phyloP scores from a whole-genome alignment of 2,113 vertebrate species.

The Carassius carassius region DNA sequence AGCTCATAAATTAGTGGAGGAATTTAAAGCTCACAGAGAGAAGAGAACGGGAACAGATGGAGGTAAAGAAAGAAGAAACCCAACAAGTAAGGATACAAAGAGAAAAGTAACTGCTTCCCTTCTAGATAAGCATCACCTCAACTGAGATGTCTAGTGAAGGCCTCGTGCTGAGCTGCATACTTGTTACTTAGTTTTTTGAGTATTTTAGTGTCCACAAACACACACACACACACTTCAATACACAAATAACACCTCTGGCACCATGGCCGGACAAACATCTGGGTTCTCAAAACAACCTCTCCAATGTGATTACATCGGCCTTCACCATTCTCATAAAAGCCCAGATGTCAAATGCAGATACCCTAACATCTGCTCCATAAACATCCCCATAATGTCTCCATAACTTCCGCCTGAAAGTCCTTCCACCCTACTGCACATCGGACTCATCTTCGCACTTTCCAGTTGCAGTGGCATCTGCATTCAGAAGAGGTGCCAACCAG shows the following conservation, averaged over 20 bases:
- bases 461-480: constrained; percentile 51
- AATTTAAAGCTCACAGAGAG: background rate
- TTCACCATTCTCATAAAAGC: constrained; percentile 68
- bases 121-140: background rate
- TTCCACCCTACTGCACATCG: background rate
- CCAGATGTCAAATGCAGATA: constrained; percentile 67
- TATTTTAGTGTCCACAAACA: no score
- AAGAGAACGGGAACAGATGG: background rate
- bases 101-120: background rate
- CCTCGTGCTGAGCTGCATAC: background rate
- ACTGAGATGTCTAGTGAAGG: background rate
- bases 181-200: no score
- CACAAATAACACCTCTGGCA: constrained; percentile 36
- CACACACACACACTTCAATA: constrained; percentile 1
- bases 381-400: constrained; percentile 23
- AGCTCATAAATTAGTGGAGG: background rate
- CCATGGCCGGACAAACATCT: constrained; percentile 61
- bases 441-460: background rate
- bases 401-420: constrained; percentile 10
- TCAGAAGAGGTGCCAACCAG: constrained; percentile 44
- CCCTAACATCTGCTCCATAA: constrained; percentile 73
- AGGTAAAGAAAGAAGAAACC: background rate
- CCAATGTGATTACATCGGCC: constrained; percentile 62
- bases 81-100: background rate
- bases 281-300: constrained; percentile 47